Conservation (phyloP, 2,113 vertebrate species). For the Danio rerio region GRCz12tu NC_133186.1:28978501-28979000, state of each 20-base stretch:
- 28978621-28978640: background rate
- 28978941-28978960: too few relatives aligned
- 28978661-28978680: slow-evolving; percentile 11
- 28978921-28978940: too few relatives aligned
- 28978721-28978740: background rate
- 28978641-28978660: slow-evolving; percentile 7
- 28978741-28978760: background rate
- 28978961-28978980: too few relatives aligned
- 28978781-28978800: background rate
- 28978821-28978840: background rate
- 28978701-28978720: background rate
- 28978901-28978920: too few relatives aligned
- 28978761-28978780: background rate
- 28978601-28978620: slow-evolving; percentile 2
- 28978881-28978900: too few relatives aligned
- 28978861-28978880: too few relatives aligned
- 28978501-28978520: background rate
- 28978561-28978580: background rate
- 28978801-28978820: background rate
- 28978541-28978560: background rate
- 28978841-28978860: background rate
- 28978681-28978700: background rate
- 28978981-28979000: too few relatives aligned
- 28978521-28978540: background rate
- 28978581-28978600: background rate